A percentile compares a stretch with the other conserved stretches of the same genome.
phyloP scores from a whole-genome alignment of 2,797 vertebrate species.

The Siniperca undulata region DNA sequence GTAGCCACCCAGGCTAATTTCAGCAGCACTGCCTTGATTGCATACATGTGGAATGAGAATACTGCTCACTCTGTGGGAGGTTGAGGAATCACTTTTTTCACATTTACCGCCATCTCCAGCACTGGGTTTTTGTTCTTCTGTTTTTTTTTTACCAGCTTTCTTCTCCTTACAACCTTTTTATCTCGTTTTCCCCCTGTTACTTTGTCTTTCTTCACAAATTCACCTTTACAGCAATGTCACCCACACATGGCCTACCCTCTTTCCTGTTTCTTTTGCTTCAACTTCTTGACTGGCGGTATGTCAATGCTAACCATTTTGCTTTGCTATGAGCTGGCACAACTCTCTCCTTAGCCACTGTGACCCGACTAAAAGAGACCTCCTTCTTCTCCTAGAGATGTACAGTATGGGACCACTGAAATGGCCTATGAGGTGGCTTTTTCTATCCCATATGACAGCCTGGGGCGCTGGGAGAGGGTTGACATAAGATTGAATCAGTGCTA shows the following conservation, averaged over 20 bases:
- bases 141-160: background rate
- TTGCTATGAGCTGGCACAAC: slow-evolving; percentile 57
- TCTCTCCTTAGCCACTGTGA: slow-evolving; percentile 73
- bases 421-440: background rate
- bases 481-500: slow-evolving; percentile 42
- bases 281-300: slow-evolving; percentile 15
- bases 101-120: slow-evolving; percentile 32
- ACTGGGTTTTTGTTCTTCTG: background rate
- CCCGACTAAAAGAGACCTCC: slow-evolving; percentile 50
- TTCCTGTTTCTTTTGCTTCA: slow-evolving; percentile 12
- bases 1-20: slow-evolving; percentile 72
- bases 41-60: slow-evolving; percentile 62
- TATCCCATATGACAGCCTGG: slow-evolving; percentile 20
- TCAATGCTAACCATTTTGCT: slow-evolving; percentile 67
- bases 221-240: background rate
- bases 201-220: slow-evolving; percentile 16
- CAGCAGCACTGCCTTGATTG: slow-evolving; percentile 53
- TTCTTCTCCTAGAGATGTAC: slow-evolving; percentile 28
- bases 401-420: background rate
- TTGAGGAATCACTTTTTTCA: slow-evolving; percentile 26
- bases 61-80: slow-evolving; percentile 63
- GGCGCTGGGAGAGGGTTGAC: slow-evolving; percentile 12
- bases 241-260: background rate
- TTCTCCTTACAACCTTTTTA: slow-evolving; percentile 11
- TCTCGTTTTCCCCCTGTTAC: slow-evolving; percentile 19